A percentile compares a stretch with the other conserved stretches of the same genome.
These are phyloP conservation scores for Phymanthus crucifer DNA, from an alignment of 92 coral and sea anemone species.

Conservation along the genomic window DNA sequence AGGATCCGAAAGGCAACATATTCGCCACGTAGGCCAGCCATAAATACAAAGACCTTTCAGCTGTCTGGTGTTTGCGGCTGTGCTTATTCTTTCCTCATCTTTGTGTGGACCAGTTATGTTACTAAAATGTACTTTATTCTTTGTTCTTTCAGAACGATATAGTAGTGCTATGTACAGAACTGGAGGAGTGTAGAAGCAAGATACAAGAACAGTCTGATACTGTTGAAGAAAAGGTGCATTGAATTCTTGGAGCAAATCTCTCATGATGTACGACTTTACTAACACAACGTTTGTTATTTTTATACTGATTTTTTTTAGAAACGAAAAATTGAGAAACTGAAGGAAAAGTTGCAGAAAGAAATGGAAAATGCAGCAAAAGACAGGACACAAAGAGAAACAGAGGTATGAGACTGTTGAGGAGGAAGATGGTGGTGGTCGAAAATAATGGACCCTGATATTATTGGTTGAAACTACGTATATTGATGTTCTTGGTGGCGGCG, in stretches of 20 bases:
- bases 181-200: slow-evolving; percentile 78
- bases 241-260: background rate
- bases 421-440: no score
- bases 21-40: no score
- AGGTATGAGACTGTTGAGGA: slow-evolving; percentile 45
- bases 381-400: slow-evolving; percentile 64
- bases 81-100: no score
- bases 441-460: no score
- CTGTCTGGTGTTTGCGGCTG: no score
- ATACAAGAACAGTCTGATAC: slow-evolving; percentile 71
- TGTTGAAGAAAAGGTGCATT: slow-evolving; percentile 70
- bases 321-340: slow-evolving; percentile 67
- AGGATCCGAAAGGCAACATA: no score
- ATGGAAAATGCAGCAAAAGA: slow-evolving; percentile 69
- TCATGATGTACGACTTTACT: background rate
- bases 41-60: no score
- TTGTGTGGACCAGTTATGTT: no score
- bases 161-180: slow-evolving; percentile 57
- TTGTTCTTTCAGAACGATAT: slow-evolving; percentile 61
- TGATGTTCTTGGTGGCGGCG: no score
- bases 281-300: background rate
- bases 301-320: slow-evolving; percentile 51
- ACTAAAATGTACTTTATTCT: background rate
- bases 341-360: slow-evolving; percentile 70
- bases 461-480: no score